A percentile compares a stretch with the other conserved stretches of the same genome.
Conservation (phyloP, 2,113 vertebrate species). For the Clarias magur region DNA sequence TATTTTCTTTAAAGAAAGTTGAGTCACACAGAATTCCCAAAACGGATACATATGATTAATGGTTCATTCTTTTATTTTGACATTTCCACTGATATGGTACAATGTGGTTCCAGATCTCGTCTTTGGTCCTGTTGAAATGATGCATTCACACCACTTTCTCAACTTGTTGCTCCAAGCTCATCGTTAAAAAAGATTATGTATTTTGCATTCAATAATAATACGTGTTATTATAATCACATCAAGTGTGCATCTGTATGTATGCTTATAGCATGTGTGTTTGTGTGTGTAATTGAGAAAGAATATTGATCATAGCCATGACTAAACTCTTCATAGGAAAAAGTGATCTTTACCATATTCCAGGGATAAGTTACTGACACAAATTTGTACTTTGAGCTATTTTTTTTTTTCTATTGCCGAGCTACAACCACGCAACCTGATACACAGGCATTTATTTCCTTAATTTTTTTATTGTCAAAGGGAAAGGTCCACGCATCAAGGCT, state of each 20-base stretch:
- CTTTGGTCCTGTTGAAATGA: neutral
- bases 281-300: neutral
- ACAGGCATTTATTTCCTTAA: neutral
- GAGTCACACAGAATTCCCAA: neutral
- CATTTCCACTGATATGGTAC: neutral
- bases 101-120: neutral
- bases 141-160: too few relatives aligned
- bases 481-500: conserved; percentile 1
- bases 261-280: neutral
- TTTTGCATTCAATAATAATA: neutral
- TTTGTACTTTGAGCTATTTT: conserved; percentile 8
- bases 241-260: neutral
- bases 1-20: neutral
- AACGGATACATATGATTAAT: neutral
- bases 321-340: neutral
- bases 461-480: conserved; percentile 1
- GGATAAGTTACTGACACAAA: neutral
- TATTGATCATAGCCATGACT: neutral
- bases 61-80: neutral
- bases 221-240: neutral
- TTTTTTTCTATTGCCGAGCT: neutral
- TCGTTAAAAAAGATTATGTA: neutral
- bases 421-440: neutral
- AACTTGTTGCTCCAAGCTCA: neutral
- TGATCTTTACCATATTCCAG: neutral